Percentiles rank a stretch among this genome's conserved stretches.
Evolutionary conservation across 1,140 invertebrate genomes (phyloP).

Genomic region (Hyles vespertilio): DNA sequence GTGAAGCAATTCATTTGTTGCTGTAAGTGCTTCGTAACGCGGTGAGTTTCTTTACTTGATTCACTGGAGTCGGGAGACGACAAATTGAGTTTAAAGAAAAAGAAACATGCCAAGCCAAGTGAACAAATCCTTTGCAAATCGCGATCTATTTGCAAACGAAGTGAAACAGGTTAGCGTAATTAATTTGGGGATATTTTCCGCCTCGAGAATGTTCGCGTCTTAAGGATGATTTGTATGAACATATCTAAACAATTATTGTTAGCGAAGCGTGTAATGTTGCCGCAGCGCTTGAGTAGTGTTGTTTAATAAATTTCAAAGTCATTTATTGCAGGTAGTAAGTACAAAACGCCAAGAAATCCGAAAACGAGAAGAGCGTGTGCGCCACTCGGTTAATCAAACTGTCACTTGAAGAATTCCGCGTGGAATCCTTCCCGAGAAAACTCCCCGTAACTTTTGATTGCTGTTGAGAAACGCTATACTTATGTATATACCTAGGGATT

Average conservation of each 20-base stretch:
- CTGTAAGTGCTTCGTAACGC: conserved; percentile 40
- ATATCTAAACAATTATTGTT: too few species aligned
- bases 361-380: conserved; percentile 61
- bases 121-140: conserved; percentile 54
- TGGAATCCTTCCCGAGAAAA: conserved; percentile 66
- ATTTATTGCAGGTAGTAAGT: conserved; percentile 45
- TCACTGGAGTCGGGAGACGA: conserved; percentile 29
- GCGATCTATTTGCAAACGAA: conserved; percentile 43
- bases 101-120: conserved; percentile 42
- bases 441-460: conserved; percentile 71
- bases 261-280: too few species aligned
- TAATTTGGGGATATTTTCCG: conserved; percentile 19
- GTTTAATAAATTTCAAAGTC: conserved; percentile 38
- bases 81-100: conserved; percentile 56
- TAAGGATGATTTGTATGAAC: too few species aligned
- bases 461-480: conserved; percentile 57
- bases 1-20: conserved; percentile 61
- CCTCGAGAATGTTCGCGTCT: background rate
- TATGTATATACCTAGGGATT: conserved; percentile 59
- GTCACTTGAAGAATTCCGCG: conserved; percentile 73
- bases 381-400: conserved; percentile 73
- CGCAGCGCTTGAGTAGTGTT: conserved; percentile 8
- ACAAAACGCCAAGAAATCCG: conserved; percentile 59
- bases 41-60: conserved; percentile 43
- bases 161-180: conserved; percentile 30